These are phyloP conservation scores for Sarcophilus harrisii DNA, from an alignment of 2,797 vertebrate species.

Conservation along the genomic window DNA sequence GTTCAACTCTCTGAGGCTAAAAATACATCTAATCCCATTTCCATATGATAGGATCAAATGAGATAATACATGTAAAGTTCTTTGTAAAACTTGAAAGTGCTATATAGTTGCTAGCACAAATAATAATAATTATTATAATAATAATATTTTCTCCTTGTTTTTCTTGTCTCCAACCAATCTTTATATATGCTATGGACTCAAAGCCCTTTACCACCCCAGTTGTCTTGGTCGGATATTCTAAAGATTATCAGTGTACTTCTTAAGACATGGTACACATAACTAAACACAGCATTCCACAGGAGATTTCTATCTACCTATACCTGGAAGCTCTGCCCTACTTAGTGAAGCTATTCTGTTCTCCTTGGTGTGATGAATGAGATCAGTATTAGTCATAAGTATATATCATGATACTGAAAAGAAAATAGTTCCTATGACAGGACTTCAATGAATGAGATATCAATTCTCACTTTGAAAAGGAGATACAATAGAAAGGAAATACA, in stretches of 20 bases:
- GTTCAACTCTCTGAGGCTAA: background rate
- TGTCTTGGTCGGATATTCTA: background rate
- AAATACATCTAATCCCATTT: background rate
- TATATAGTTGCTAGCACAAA: background rate
- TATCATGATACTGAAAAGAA: background rate
- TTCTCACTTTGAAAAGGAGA: background rate
- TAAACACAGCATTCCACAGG: background rate
- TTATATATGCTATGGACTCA: background rate
- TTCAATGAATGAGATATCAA: background rate
- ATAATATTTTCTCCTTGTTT: background rate
- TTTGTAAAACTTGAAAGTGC: background rate
- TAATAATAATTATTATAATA: background rate
- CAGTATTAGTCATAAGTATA: background rate
- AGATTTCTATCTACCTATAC: background rate
- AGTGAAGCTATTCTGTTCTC: background rate
- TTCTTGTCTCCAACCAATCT: background rate
- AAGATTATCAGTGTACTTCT: background rate
- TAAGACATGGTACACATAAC: background rate
- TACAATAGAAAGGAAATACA: background rate
- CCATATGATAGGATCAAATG: background rate
- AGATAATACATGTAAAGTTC: background rate
- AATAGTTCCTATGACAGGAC: background rate
- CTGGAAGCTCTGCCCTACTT: background rate
- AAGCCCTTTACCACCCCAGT: background rate
- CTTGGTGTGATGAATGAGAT: background rate